These are phyloP conservation scores for cattle (Bos taurus) DNA, from an alignment of 2,113 vertebrate genomes.

Conservation along the genomic window ARS-UCD2.0 NC_037328.1:90245001-90245500, in stretches of 20 bases:
- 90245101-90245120: not conserved
- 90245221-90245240: not conserved
- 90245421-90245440: not conserved
- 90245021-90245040: not conserved
- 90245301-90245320: fast-evolving
- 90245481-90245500: conserved; percentile 20
- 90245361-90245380: not conserved
- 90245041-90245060: not conserved
- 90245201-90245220: not conserved
- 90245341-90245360: not conserved
- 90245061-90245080: not conserved
- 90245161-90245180: not conserved
- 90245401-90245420: not conserved
- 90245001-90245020: not conserved
- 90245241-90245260: not conserved
- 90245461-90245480: not conserved
- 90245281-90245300: not conserved
- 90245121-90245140: not conserved
- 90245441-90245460: not conserved
- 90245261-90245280: not conserved
- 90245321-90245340: not conserved
- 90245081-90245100: not conserved
- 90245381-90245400: fast-evolving
- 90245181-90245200: not conserved
- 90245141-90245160: not conserved